Conservation (phyloP, 1,140 invertebrate species). For the Eurosta solidaginis region DNA sequence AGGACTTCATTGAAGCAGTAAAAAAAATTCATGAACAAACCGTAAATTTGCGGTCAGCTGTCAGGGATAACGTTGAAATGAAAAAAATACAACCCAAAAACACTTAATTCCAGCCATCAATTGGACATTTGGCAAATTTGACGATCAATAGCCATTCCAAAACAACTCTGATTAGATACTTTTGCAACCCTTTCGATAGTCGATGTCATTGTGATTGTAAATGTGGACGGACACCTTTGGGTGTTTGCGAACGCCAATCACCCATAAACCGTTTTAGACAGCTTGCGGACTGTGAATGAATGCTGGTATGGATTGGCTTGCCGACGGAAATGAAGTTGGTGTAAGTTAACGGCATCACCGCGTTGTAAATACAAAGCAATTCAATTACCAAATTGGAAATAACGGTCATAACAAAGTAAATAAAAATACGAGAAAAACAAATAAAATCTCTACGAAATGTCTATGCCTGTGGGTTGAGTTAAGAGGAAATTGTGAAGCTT, state of each 20-base stretch:
- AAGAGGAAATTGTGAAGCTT: neutral
- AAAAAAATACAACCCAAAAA: neutral
- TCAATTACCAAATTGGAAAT: slow-evolving; percentile 25
- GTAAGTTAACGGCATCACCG: neutral
- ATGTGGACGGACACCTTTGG: slow-evolving; percentile 23
- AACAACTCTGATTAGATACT: slow-evolving; percentile 12
- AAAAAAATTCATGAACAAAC: neutral
- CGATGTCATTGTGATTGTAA: neutral
- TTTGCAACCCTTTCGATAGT: neutral
- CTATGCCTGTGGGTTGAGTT: neutral
- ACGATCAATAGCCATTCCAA: slow-evolving; percentile 17
- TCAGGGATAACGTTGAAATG: neutral
- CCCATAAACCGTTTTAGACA: slow-evolving; percentile 23
- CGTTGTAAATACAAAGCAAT: slow-evolving; percentile 3
- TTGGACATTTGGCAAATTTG: slow-evolving; percentile 27
- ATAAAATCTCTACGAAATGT: slow-evolving; percentile 9
- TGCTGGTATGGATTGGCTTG: neutral
- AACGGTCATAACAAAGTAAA: slow-evolving; percentile 26
- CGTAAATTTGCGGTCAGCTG: neutral
- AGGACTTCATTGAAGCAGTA: no score
- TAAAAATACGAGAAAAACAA: neutral
- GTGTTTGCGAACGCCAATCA: slow-evolving; percentile 25
- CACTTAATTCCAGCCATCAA: slow-evolving; percentile 10
- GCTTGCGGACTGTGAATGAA: neutral
- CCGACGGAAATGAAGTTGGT: neutral